A percentile compares a stretch with the other conserved stretches of the same genome.
Evolutionary conservation across 2,113 vertebrate genomes (phyloP).

Genomic region (Periophthalmodon schlosseri): DNA sequence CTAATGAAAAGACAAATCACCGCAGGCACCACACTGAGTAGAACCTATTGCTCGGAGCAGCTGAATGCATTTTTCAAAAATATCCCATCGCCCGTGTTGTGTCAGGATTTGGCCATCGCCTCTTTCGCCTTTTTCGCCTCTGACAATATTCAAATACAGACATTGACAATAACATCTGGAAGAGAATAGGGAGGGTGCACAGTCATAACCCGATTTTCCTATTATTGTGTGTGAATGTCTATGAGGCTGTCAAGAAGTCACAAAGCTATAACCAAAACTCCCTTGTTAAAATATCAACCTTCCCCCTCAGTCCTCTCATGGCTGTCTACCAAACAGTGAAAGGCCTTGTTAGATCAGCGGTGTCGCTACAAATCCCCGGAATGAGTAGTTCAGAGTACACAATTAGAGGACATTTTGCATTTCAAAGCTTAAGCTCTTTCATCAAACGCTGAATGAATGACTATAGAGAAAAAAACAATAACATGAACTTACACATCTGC

Average conservation of each 20-base stretch:
- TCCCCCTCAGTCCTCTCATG: constrained; percentile 52
- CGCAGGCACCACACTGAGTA: too few species aligned
- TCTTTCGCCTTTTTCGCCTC: constrained; percentile 20
- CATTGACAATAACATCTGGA: constrained; percentile 52
- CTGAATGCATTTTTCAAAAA: constrained; percentile 5
- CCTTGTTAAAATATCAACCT: constrained; percentile 67
- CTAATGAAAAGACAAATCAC: neutral
- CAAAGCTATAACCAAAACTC: constrained; percentile 55
- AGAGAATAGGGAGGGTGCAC: constrained; percentile 19
- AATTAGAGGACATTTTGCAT: constrained; percentile 60
- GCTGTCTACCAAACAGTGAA: constrained; percentile 52
- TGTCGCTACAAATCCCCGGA: constrained; percentile 38
- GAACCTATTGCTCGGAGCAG: neutral
- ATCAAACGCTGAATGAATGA: constrained; percentile 35
- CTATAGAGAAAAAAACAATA: neutral
- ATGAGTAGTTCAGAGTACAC: constrained; percentile 52
- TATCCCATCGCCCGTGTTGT: constrained; percentile 13
- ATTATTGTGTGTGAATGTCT: constrained; percentile 40
- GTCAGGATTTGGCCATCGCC: constrained; percentile 22
- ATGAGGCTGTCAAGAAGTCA: constrained; percentile 40
- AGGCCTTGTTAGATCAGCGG: constrained; percentile 66
- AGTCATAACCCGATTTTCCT: constrained; percentile 35
- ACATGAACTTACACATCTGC: neutral
- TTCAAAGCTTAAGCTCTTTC: constrained; percentile 49
- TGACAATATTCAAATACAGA: constrained; percentile 21